Evolutionary conservation across 2,113 vertebrate genomes (phyloP).

Genomic region (Phalacrocorax pelagicus): DNA sequence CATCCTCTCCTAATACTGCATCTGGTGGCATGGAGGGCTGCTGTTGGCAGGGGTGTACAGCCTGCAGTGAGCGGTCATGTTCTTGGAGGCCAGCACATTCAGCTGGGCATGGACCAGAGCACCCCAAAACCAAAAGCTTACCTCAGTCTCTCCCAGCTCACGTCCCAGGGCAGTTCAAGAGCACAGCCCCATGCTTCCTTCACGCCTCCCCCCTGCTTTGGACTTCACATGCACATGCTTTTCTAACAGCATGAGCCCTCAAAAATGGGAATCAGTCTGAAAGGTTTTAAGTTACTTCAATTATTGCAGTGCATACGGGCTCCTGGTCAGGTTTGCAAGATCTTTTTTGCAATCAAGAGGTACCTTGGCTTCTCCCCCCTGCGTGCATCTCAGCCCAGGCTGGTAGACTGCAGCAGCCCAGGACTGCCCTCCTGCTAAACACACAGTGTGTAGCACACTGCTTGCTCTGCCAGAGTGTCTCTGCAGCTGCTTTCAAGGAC

Average conservation of each 20-base stretch:
- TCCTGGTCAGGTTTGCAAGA: neutral
- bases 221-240: neutral
- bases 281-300: neutral
- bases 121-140: neutral
- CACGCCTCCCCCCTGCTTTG: neutral
- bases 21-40: neutral
- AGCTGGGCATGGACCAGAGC: neutral
- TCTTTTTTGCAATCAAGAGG: neutral
- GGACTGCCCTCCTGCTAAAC: neutral
- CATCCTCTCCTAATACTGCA: neutral
- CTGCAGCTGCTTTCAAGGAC: neutral
- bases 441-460: neutral
- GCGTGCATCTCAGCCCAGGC: neutral
- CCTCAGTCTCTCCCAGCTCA: neutral
- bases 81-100: rapidly evolving
- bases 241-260: neutral
- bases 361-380: neutral
- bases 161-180: neutral
- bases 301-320: neutral
- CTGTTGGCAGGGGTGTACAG: neutral
- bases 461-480: neutral
- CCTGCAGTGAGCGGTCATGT: neutral
- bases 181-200: neutral
- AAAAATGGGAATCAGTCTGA: neutral
- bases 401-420: neutral